Conservation (phyloP, 2,113 vertebrate species). For the Peromyscus californicus region DNA sequence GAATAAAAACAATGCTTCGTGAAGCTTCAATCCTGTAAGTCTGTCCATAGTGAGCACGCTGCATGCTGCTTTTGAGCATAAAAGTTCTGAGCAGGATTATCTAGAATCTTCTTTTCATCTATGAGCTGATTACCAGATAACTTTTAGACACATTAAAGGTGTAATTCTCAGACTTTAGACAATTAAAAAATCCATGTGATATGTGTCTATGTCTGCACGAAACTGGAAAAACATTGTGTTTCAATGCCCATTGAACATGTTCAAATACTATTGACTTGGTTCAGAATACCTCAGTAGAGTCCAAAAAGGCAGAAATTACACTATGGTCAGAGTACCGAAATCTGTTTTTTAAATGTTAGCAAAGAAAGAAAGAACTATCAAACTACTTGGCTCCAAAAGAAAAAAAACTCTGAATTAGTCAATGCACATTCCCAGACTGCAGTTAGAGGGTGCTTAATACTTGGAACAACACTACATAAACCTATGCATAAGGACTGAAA, state of each 20-base stretch:
- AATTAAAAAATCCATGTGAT: neutral
- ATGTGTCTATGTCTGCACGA: neutral
- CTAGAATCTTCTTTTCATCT: neutral
- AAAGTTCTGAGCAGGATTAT: neutral
- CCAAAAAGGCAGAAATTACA: neutral
- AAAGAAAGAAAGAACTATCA: neutral
- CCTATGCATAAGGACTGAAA: neutral
- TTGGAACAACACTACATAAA: neutral
- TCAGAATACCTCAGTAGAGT: neutral
- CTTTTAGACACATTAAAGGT: neutral
- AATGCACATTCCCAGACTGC: neutral
- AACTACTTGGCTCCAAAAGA: neutral
- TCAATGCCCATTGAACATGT: neutral
- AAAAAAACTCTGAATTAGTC: neutral
- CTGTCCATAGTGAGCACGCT: neutral
- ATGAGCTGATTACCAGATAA: neutral
- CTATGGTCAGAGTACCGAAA: neutral
- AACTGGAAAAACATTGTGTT: neutral
- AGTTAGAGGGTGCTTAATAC: neutral
- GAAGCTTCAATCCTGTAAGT: neutral
- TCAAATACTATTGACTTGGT: neutral
- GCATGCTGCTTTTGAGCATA: neutral
- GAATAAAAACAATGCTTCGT: neutral
- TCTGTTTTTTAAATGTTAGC: neutral
- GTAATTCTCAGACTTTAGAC: neutral